Percentiles rank a stretch among this genome's conserved stretches.
phyloP scores from a whole-genome alignment of 2,113 vertebrate genomes.

The Poeciliopsis prolifica region DNA sequence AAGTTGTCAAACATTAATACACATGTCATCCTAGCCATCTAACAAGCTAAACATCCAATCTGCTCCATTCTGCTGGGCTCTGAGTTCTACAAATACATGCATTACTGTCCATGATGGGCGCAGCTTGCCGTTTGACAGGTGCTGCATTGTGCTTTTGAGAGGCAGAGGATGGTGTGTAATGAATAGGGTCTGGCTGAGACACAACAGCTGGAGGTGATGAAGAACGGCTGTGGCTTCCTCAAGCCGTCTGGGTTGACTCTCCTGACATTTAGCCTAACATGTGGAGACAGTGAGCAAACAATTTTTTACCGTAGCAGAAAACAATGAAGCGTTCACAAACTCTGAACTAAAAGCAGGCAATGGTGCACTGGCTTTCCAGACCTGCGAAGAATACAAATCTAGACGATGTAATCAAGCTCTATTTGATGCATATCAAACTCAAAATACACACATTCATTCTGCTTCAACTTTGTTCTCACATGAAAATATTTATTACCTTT shows the following conservation, averaged over 20 bases:
- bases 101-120: slow-evolving; percentile 8
- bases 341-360: neutral
- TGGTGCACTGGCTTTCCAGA: neutral
- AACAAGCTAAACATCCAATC: neutral
- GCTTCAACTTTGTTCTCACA: neutral
- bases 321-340: slow-evolving; percentile 30
- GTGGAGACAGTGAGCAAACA: slow-evolving; percentile 49
- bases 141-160: slow-evolving; percentile 8
- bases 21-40: neutral
- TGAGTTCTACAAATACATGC: slow-evolving; percentile 15
- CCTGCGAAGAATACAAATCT: neutral
- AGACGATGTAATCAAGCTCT: neutral
- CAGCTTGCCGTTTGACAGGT: slow-evolving; percentile 17
- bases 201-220: slow-evolving; percentile 36
- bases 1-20: too few relatives aligned
- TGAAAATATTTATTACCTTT: neutral
- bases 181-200: slow-evolving; percentile 29
- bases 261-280: slow-evolving; percentile 59
- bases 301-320: slow-evolving; percentile 33
- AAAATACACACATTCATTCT: neutral
- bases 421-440: neutral
- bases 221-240: slow-evolving; percentile 34
- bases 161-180: slow-evolving; percentile 4
- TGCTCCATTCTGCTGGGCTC: neutral
- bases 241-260: slow-evolving; percentile 43